A percentile compares a stretch with the other conserved stretches of the same genome.
These are phyloP conservation scores for Rhabdophis nuchalis DNA, from an alignment of 2,797 vertebrate genomes.

Conservation along the genomic window DNA sequence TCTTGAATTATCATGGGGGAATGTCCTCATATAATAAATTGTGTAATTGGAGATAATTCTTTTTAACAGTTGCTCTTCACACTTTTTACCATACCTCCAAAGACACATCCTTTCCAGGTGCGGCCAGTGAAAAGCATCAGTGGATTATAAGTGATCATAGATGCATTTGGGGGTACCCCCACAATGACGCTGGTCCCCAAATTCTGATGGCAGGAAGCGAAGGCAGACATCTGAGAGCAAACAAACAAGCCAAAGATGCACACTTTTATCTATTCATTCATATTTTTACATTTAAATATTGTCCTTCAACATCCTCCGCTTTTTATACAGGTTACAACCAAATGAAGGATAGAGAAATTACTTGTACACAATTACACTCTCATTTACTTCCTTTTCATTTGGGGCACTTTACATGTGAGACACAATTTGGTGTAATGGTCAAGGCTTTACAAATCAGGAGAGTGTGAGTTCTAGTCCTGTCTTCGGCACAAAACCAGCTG, in stretches of 20 bases:
- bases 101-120: slow-evolving; percentile 67
- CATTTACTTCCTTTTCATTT: neutral
- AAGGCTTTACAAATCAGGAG: neutral
- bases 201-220: slow-evolving; percentile 63
- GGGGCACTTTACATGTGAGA: neutral
- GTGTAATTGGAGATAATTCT: neutral
- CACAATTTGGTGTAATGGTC: neutral
- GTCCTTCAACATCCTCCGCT: neutral
- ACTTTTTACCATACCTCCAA: slow-evolving; percentile 61
- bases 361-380: neutral
- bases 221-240: slow-evolving; percentile 56
- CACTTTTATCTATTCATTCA: neutral
- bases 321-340: neutral
- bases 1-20: neutral
- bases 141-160: slow-evolving; percentile 59
- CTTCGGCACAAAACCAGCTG: neutral
- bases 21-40: neutral
- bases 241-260: neutral
- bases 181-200: slow-evolving; percentile 66
- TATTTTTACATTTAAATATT: neutral
- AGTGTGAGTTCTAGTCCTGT: neutral
- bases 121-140: slow-evolving; percentile 67
- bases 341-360: neutral
- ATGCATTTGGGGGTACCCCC: slow-evolving; percentile 59
- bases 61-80: neutral